Evolutionary conservation across 2,888 invertebrate genomes (phyloP).

Genomic region (Zygothrica quintamaculata): DNA sequence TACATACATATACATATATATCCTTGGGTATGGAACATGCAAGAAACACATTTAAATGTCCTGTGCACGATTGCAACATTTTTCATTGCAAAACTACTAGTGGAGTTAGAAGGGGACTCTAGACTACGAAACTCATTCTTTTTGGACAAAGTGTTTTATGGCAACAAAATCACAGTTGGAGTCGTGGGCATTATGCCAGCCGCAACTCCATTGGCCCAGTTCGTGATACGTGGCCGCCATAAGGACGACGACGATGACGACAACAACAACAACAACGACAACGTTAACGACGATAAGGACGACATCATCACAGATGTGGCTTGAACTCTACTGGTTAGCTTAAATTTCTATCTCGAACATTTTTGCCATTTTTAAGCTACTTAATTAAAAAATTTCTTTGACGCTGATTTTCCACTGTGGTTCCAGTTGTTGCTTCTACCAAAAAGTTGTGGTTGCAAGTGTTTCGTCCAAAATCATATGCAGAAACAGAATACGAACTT

Average conservation of each 20-base stretch:
- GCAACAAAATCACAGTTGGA: constrained; percentile 73
- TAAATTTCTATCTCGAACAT: neutral
- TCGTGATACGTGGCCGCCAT: constrained; percentile 57
- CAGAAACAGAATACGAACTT: constrained; percentile 46
- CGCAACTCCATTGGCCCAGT: constrained; percentile 57
- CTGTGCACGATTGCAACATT: constrained; percentile 74
- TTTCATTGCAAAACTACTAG: constrained; percentile 61
- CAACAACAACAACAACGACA: constrained; percentile 37
- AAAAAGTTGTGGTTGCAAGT: constrained; percentile 40
- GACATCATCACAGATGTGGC: constrained; percentile 45
- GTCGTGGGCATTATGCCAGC: constrained; percentile 72
- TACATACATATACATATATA: constrained; percentile 19
- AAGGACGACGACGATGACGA: constrained; percentile 35
- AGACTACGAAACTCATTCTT: constrained; percentile 9
- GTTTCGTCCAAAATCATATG: constrained; percentile 49
- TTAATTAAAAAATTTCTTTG: constrained; percentile 76
- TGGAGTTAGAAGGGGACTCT: constrained; percentile 1
- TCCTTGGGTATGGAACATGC: constrained; percentile 39
- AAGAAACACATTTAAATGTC: constrained; percentile 66
- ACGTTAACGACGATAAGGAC: constrained; percentile 28
- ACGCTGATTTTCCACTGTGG: constrained; percentile 47
- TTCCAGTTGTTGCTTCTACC: constrained; percentile 11
- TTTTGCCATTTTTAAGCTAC: constrained; percentile 48
- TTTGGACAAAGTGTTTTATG: constrained; percentile 67
- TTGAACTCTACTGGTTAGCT: constrained; percentile 33